phyloP scores from a whole-genome alignment of 2,888 invertebrate species.

The Dasypolia templi region DNA sequence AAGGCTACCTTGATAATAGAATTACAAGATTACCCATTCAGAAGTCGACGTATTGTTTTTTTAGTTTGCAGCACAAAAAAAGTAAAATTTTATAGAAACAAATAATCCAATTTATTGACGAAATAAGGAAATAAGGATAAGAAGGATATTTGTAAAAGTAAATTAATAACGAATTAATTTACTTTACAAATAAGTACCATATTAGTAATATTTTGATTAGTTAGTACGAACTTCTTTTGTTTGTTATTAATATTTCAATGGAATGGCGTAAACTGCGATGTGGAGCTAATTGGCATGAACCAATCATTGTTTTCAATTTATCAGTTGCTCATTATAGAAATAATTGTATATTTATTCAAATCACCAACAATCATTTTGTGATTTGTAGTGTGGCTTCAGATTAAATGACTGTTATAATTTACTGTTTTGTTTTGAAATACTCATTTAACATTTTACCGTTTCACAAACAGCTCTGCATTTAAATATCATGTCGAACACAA shows the following conservation, averaged over 20 bases:
- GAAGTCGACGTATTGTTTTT: too few species aligned
- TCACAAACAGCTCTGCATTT: not conserved
- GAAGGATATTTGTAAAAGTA: too few species aligned
- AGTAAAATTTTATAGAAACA: too few species aligned
- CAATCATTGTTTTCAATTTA: not conserved
- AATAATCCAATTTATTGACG: too few species aligned
- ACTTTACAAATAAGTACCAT: not conserved
- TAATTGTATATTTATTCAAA: not conserved
- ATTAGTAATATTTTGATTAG: not conserved
- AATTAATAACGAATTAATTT: too few species aligned
- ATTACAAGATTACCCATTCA: not conserved
- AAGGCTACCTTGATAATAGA: slow-evolving; percentile 1
- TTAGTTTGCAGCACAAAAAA: not conserved
- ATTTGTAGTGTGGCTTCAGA: not conserved
- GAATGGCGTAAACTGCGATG: not conserved
- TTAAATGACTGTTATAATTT: not conserved
- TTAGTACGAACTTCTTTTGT: not conserved
- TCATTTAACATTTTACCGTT: not conserved
- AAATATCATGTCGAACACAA: not conserved
- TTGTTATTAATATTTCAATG: not conserved
- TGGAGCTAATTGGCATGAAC: not conserved
- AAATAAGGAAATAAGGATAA: too few species aligned
- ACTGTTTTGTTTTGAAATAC: not conserved
- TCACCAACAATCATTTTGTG: not conserved
- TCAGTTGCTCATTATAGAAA: not conserved